Percentiles rank a stretch among this genome's conserved stretches.
These are phyloP conservation scores for Amiota mariae DNA, from an alignment of 2,888 invertebrate species.

Conservation along the genomic window DNA sequence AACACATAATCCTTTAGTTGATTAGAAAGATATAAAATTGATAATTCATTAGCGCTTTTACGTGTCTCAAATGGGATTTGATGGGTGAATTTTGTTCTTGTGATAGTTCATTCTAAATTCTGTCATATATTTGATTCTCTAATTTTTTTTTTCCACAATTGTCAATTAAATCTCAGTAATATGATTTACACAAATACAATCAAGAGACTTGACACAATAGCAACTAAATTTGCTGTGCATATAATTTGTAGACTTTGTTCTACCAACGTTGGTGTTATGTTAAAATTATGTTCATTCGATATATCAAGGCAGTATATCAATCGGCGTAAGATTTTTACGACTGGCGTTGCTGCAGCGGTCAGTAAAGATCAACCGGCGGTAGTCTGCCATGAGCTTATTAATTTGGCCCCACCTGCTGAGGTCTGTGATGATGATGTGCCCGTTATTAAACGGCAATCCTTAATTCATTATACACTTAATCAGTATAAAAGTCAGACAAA, in stretches of 20 bases:
- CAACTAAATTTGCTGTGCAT: background rate
- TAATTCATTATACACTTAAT: background rate
- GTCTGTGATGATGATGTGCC: background rate
- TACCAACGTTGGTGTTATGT: no score
- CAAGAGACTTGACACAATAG: background rate
- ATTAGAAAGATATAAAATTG: no score
- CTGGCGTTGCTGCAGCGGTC: background rate
- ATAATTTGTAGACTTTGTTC: background rate
- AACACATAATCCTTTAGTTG: no score
- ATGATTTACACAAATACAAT: no score
- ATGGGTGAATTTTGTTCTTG: no score
- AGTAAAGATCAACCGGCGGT: background rate
- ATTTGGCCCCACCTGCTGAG: background rate
- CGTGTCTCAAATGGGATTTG: no score
- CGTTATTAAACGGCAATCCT: background rate
- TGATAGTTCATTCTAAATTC: no score
- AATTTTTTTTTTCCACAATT: no score
- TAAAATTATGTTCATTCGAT: no score
- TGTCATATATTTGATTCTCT: no score
- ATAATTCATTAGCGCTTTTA: no score
- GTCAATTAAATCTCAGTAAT: no score
- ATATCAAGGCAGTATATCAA: background rate
- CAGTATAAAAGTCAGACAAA: slow-evolving; percentile 9
- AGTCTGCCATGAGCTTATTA: background rate
- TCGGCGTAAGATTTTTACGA: background rate